phyloP scores from a whole-genome alignment of 1,140 invertebrate genomes.

The Colletes gigas region DNA sequence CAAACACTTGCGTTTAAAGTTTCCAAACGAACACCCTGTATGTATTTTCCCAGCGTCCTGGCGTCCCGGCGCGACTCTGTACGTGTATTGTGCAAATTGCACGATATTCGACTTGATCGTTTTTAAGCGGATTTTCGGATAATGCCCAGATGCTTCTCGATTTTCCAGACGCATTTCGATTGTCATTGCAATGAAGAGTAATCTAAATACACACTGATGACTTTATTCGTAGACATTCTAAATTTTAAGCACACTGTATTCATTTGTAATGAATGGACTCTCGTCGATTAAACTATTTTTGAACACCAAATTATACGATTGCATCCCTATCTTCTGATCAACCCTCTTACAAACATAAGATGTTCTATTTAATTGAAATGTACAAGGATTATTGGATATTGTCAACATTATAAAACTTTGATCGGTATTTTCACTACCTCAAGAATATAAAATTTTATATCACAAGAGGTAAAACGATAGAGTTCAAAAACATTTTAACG shows the following conservation, averaged over 20 bases:
- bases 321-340: no score
- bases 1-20: no score
- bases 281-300: no score
- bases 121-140: slow-evolving; percentile 23
- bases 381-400: no score
- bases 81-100: not conserved
- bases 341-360: no score
- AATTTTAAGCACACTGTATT: not conserved
- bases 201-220: not conserved
- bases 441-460: not conserved
- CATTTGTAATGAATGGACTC: no score
- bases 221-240: no score
- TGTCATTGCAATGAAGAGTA: not conserved
- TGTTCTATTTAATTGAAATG: no score
- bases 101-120: slow-evolving; percentile 24
- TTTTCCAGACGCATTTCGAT: not conserved
- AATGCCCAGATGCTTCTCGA: not conserved
- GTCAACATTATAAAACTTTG: no score
- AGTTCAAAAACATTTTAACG: not conserved
- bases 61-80: not conserved
- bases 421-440: no score
- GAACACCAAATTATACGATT: no score
- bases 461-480: not conserved
- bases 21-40: not conserved
- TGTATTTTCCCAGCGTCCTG: no score